Evolutionary conservation across 1,140 invertebrate species (phyloP), one percentile per base, ranked within the genome.

Genomic region (Tyrophagus putrescentiae): DNA sequence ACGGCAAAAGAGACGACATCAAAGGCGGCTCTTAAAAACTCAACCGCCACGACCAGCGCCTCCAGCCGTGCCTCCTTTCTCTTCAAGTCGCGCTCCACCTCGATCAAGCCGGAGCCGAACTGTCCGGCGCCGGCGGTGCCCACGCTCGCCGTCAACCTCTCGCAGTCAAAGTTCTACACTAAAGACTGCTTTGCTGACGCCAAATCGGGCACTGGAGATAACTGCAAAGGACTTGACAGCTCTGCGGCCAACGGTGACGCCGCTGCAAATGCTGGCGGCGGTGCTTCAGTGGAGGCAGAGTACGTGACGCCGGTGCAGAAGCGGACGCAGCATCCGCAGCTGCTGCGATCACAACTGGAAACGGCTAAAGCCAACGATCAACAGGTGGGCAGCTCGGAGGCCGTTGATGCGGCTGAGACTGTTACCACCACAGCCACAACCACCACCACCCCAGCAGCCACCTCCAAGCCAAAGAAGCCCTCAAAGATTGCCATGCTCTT

Each of bases 81-180:
- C 13, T 48, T 48, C 3, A 62, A 39, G 31, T n/a, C n/a, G n/a
- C 44, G 33, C 56, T 56, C 11, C 11, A 57, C 23, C 13, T 52
- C 59, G 39, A n/a, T n/a, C n/a, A 60, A 59, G 28, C 66, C 65
- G 3, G 62, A 61, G n/a, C 66, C 67, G 67, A 68, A 68, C 36
- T 64, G 62, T 58, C 65, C 75, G 4, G 79, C 41, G 36, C 62
- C 60, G 25, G 29, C 21, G 6, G 28, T 57, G 7, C 61, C 64
- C 18, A 77, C 11, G 81, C 82, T 59, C 80, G 82, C 66, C 21
- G 45, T 18, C 7, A 54, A 54, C 27, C 3, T 54, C n/a, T 54
- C 81, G 81, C 11, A 83, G 80, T 1, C 81, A 81, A 1, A 70
- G 67, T 31, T 57, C 66, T 48, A 67, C 66, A 36, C 60, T 48